Percentiles rank a stretch among this genome's conserved stretches.
phyloP scores from a whole-genome alignment of 2,888 invertebrate genomes.

The Clepsis dumicolana region DNA sequence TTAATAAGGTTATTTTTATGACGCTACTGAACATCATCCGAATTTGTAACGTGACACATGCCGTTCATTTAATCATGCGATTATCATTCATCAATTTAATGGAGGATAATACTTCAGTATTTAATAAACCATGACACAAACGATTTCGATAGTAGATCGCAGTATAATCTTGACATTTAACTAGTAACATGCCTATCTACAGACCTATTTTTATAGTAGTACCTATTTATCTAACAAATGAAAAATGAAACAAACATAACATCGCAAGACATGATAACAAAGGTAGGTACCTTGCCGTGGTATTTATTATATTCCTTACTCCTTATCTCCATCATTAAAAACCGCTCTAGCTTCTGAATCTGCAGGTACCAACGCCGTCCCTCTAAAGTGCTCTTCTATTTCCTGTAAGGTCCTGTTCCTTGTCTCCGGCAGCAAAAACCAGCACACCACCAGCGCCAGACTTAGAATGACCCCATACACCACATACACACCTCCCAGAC shows the following conservation, averaged over 20 bases:
- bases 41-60: background rate
- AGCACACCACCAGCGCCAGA: constrained; percentile 29
- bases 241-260: too few relatives aligned
- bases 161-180: background rate
- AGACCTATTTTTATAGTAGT: too few relatives aligned
- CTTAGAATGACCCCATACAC: constrained; percentile 38
- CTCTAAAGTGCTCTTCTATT: constrained; percentile 46
- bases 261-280: too few relatives aligned
- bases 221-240: too few relatives aligned
- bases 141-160: background rate
- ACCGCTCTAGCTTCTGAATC: background rate
- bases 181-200: background rate
- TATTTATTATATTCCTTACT: too few relatives aligned
- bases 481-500: constrained; percentile 33
- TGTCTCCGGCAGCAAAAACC: constrained; percentile 45
- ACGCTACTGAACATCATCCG: background rate
- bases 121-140: background rate
- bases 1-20: too few relatives aligned
- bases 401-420: constrained; percentile 45
- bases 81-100: constrained; percentile 7
- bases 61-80: background rate
- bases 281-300: too few relatives aligned
- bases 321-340: background rate
- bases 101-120: background rate
- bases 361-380: constrained; percentile 15